Evolutionary conservation across 2,888 invertebrate species (phyloP), one percentile per base, ranked within the genome.

Genomic region (Serripes groenlandicus): DNA sequence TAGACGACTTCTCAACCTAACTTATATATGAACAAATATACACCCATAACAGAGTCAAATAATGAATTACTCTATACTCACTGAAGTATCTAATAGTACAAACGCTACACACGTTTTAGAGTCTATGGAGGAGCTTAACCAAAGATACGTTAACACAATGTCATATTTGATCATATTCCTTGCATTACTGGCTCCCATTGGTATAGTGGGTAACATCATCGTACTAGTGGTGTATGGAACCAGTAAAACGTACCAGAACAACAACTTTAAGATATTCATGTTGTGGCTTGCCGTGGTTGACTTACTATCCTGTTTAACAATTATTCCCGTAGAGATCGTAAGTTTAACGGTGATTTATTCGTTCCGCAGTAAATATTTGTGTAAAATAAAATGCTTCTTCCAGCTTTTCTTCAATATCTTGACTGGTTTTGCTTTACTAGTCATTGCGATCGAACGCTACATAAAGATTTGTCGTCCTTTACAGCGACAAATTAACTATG

Each of bases 341-440:
- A 81, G 78, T 62, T 73, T 64, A 18, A 54, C 52, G 35, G 54
- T 73, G 60, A 73, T 68, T 52, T 85, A 76, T 34, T 69, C 76
- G 9, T 76, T 79, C 26, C 35, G 42, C 1, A 68, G 70, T 32
- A 54, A 69, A 11, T 26, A 64, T 1, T 66, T 78, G 21, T 85
- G 85, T 30, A 85, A 85, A 70, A 69, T 74, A 21, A 85, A 85
- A 28, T 85, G 85, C 30, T 85, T 85, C 68, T 81, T 85, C 21
- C 81, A 76, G 28, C 56, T 81, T 3, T 79, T 85, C 37, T 72
- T 60, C 5, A 69, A 72, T 32, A 73, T 54, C 21, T 56, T 68
- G 1, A 62, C 78, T 3, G 76, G 81, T 4, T 52, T 73, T 15
- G 69, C 66, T 11, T 76, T 85, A 15, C 56, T 85, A 21, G 76